phyloP scores from a whole-genome alignment of 2,113 vertebrate genomes.

The Dicrurus megarhynchus region DNA sequence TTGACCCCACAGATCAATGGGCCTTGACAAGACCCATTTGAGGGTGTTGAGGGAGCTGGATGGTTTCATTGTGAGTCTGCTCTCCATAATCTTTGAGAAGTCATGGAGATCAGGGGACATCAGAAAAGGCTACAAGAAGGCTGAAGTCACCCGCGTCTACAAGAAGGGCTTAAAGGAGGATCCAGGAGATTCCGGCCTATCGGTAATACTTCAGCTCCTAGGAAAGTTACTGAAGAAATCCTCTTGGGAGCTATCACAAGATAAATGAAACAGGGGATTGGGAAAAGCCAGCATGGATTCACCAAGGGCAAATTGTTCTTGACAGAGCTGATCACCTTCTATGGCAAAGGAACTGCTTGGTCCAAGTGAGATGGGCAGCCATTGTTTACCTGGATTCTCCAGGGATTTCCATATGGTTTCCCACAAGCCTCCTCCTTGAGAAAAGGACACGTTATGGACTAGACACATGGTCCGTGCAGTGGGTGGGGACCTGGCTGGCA shows the following conservation, averaged over 20 bases:
- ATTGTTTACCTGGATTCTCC: background rate
- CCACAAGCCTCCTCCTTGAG: background rate
- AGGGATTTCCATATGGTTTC: background rate
- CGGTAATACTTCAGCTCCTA: background rate
- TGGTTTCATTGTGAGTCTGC: background rate
- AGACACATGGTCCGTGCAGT: background rate
- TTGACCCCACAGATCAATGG: background rate
- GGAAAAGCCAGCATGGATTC: background rate
- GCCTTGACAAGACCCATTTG: background rate
- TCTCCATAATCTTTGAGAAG: background rate
- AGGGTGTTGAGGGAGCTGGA: background rate
- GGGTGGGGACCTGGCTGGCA: background rate
- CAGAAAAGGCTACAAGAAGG: background rate
- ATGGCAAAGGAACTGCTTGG: fast-evolving
- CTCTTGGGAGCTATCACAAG: background rate
- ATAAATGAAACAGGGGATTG: background rate
- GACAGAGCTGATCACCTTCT: background rate
- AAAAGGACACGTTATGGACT: fast-evolving
- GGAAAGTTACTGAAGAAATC: background rate
- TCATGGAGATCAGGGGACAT: background rate
- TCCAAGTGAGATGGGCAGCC: fast-evolving
- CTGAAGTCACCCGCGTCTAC: fast-evolving
- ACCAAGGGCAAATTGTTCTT: background rate
- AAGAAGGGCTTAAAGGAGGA: background rate
- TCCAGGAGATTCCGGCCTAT: background rate